Base-by-base conservation (phyloP, 1,140 invertebrate species). In the Drosophila asahinai region DNA sequence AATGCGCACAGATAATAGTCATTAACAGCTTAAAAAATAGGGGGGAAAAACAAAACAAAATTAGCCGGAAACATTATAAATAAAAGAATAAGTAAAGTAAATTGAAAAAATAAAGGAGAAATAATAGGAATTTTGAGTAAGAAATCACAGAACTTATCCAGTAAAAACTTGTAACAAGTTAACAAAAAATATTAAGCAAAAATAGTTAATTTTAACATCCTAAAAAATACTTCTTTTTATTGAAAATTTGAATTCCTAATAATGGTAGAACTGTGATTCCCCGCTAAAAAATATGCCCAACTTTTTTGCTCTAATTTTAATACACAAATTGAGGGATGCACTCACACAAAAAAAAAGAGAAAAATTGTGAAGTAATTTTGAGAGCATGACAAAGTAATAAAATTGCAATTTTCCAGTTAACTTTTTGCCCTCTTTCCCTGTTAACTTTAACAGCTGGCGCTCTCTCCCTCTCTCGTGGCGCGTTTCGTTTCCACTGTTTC, bases 391-490 rank as follows among this genome's bases (percentile, higher is more conserved):
- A 30, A 27, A 59, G 54, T 60, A 65, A 59, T 61, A 17, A 67
- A 63, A 30, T 61, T 59, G 61, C 61, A 64, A 42, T 64, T 64
- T 64, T 33, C 42, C 22, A 64, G 43, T 48, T 48, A 64, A 66
- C 33, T 36, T 36, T 64, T 38, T 33, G 27, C 27, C 17, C 68
- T 47, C 27, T 47, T 19, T 25, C 47, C 8, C 66, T 68, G 42
- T 38, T 43, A 66, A 52, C 62, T 17, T 57, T 55, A 71, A 67
- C 67, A 71, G 63, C 63, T 68, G 60, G 60, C 47, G 27, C 38
- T 38, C 38, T 38, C 38, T 38, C 38, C 3, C 48, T 8, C 38
- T 43, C 42, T 25, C 40, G 15, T 2, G 14, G 5, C 30, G 7
- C 8, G 33, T 55, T 55, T 55, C 52, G 2, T 22, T 40, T 40